Conservation (phyloP, 1,140 invertebrate species). For the Drosophila burlai region DNA sequence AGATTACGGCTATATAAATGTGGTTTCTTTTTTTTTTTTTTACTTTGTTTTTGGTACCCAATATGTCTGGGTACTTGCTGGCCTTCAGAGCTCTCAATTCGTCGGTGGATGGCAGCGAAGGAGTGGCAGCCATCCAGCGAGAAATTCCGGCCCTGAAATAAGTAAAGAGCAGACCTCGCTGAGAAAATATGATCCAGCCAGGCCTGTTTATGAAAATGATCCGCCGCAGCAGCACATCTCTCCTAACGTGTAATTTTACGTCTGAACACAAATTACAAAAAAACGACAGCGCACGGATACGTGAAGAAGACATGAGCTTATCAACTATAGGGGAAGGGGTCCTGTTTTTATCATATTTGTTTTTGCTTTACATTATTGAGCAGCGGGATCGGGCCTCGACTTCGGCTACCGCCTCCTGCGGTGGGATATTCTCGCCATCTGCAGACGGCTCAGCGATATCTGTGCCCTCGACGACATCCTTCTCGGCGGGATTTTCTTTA, state of each 20-base stretch:
- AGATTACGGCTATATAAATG: conserved; percentile 34
- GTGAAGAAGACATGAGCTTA: conserved; percentile 50
- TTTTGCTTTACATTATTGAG: conserved; percentile 72
- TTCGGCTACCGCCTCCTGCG: conserved; percentile 22
- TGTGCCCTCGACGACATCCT: conserved; percentile 16
- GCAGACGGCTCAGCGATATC: conserved; percentile 8
- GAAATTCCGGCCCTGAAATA: conserved; percentile 39
- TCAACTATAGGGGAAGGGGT: conserved; percentile 34
- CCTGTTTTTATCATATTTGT: not conserved
- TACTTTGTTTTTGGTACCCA: conserved; percentile 29
- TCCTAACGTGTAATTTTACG: conserved; percentile 60
- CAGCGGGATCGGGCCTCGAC: conserved; percentile 62
- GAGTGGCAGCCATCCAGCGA: conserved; percentile 49
- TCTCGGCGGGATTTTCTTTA: conserved; percentile 21
- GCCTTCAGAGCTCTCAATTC: conserved; percentile 36
- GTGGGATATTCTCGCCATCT: conserved; percentile 38
- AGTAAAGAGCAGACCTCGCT: not conserved
- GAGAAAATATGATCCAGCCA: conserved; percentile 14
- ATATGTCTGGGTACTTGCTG: conserved; percentile 9
- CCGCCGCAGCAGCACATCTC: conserved; percentile 15
- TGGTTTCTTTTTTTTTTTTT: not conserved
- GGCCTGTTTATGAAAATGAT: conserved; percentile 1
- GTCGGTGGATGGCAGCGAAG: conserved; percentile 51
- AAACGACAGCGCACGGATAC: conserved; percentile 21
- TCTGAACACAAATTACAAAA: conserved; percentile 66